phyloP scores from a whole-genome alignment of 2,888 invertebrate species.

The Temnothorax unifasciatus region DNA sequence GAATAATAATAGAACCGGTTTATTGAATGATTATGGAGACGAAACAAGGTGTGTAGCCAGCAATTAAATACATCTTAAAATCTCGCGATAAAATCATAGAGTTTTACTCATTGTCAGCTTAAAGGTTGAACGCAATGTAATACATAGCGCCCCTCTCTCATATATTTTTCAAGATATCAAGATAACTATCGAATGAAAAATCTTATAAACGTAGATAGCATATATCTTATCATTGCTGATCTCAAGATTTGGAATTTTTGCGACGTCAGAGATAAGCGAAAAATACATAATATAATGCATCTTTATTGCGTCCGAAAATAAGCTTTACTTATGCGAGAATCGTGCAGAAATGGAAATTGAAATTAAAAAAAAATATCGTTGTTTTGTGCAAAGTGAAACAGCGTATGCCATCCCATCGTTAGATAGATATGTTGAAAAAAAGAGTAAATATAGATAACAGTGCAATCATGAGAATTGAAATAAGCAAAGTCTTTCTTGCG shows the following conservation, averaged over 20 bases:
- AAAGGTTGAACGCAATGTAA: background rate
- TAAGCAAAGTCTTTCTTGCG: background rate
- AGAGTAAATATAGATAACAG: background rate
- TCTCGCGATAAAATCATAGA: conserved; percentile 19
- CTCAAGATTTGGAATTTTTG: conserved; percentile 3
- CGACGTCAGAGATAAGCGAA: background rate
- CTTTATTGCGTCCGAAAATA: background rate
- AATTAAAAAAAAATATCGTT: background rate
- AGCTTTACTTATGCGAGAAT: background rate
- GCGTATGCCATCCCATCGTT: background rate
- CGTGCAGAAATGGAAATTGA: background rate
- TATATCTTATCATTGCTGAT: conserved; percentile 18
- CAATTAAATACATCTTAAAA: conserved; percentile 66
- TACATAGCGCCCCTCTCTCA: background rate
- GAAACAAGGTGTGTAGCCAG: conserved; percentile 26
- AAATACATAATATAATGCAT: background rate
- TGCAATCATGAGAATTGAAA: background rate
- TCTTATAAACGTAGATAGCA: background rate
- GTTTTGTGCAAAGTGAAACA: background rate
- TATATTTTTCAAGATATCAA: background rate
- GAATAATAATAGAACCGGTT: conserved; percentile 66
- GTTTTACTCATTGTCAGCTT: background rate
- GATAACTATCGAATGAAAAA: background rate
- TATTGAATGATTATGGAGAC: conserved; percentile 27
- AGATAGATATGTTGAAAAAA: background rate